A percentile compares a stretch with the other conserved stretches of the same genome.
Evolutionary conservation across 1,140 invertebrate species (phyloP).

Genomic region (Drosophila prosaltans): DNA sequence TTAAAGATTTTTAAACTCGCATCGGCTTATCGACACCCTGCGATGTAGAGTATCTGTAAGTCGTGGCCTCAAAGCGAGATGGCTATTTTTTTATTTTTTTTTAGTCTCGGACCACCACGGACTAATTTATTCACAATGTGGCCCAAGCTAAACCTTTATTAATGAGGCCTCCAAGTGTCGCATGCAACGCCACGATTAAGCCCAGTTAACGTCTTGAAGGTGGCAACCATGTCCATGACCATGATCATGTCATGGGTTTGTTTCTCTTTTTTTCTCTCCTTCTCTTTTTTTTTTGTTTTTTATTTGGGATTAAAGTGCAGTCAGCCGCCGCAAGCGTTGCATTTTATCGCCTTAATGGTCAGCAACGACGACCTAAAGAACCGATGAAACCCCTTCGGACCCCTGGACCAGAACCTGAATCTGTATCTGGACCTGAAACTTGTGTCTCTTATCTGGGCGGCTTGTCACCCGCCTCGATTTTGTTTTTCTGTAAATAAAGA

Average conservation of each 20-base stretch:
- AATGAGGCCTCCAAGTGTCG: conserved; percentile 77
- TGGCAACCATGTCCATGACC: conserved; percentile 47
- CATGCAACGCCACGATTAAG: conserved; percentile 80
- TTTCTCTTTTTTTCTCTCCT: not conserved
- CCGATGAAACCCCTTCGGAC: not conserved
- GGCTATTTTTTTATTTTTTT: not conserved
- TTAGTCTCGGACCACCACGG: conserved; percentile 60
- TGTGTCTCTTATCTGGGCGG: conserved; percentile 52
- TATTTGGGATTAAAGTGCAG: conserved; percentile 62
- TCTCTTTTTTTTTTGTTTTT: conserved; percentile 12
- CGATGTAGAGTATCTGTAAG: not conserved
- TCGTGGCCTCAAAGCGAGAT: not conserved
- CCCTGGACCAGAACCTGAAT: conserved; percentile 36
- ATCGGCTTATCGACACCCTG: too few species aligned
- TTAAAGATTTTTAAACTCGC: too few species aligned
- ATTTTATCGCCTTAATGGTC: conserved; percentile 76
- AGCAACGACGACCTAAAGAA: conserved; percentile 6
- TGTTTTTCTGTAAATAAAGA: conserved; percentile 80
- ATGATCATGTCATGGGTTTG: conserved; percentile 10
- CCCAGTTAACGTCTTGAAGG: conserved; percentile 70
- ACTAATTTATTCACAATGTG: conserved; percentile 75
- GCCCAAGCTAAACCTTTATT: conserved; percentile 72
- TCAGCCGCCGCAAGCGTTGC: conserved; percentile 28
- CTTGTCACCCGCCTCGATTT: conserved; percentile 75
- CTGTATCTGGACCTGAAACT: conserved; percentile 41